phyloP scores from a whole-genome alignment of 1,140 invertebrate species.

The Heliconius hermathena region DNA sequence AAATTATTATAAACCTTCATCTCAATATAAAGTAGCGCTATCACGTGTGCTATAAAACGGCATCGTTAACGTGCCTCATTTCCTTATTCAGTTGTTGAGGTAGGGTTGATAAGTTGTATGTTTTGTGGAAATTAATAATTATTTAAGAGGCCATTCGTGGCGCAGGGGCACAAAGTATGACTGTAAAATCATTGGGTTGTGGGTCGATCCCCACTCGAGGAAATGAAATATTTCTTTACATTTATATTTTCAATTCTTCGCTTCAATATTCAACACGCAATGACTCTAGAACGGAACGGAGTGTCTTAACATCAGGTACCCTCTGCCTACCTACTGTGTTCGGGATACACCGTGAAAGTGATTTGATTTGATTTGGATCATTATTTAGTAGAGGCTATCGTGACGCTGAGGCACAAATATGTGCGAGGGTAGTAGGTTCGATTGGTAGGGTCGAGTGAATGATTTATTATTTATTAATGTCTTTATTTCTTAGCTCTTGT shows the following conservation, averaged over 20 bases:
- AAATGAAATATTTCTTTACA: no score
- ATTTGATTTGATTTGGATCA: no score
- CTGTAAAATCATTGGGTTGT: no score
- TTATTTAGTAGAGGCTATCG: no score
- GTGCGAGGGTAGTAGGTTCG: not conserved
- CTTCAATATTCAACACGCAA: no score
- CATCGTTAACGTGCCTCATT: constrained; percentile 47
- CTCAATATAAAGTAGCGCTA: constrained; percentile 26
- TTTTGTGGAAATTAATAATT: not conserved
- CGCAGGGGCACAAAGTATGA: not conserved
- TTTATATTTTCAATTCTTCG: no score
- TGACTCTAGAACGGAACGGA: no score
- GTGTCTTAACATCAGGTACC: no score
- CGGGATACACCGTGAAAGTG: no score
- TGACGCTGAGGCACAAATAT: no score
- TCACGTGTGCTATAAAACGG: constrained; percentile 39
- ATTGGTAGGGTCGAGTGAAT: not conserved
- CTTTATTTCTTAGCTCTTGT: not conserved
- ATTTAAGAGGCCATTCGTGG: not conserved
- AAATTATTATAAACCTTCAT: constrained; percentile 28
- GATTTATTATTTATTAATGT: not conserved
- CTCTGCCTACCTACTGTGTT: no score
- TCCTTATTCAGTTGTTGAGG: constrained; percentile 40
- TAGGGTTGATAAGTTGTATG: constrained; percentile 26
- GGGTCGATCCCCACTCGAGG: no score